These are phyloP conservation scores for Rhinophrynus dorsalis DNA, from an alignment of 2,797 vertebrate species.

Conservation along the genomic window DNA sequence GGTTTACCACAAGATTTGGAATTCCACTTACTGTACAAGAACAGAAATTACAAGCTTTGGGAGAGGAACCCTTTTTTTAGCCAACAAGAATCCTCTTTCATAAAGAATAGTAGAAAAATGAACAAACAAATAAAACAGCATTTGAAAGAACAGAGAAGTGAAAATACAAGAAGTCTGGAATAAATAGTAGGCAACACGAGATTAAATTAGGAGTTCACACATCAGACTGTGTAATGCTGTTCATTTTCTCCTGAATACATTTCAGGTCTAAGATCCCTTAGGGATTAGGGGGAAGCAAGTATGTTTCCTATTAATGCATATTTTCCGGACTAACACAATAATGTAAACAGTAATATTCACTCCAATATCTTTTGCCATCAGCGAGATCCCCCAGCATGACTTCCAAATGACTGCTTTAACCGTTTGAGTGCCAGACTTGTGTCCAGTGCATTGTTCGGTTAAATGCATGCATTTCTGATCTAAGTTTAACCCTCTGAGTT, in stretches of 20 bases:
- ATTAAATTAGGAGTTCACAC: not conserved
- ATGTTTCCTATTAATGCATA: constrained; percentile 31
- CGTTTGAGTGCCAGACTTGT: too few relatives aligned
- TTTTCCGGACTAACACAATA: constrained; percentile 31
- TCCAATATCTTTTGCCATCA: not conserved
- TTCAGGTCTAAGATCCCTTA: not conserved
- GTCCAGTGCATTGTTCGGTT: too few relatives aligned
- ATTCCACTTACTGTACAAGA: constrained; percentile 61
- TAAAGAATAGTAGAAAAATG: constrained; percentile 27
- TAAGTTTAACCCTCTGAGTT: too few relatives aligned
- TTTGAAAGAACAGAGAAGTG: not conserved
- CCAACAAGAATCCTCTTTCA: constrained; percentile 50
- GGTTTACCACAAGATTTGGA: constrained; percentile 64
- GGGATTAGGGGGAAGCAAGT: constrained; percentile 21
- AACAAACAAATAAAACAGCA: not conserved
- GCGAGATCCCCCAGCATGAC: not conserved
- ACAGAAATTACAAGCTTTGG: constrained; percentile 57
- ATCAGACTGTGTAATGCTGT: not conserved
- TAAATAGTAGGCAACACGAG: not conserved
- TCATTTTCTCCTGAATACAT: not conserved
- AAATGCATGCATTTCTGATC: too few relatives aligned
- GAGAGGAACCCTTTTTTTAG: constrained; percentile 57
- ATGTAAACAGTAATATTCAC: constrained; percentile 10
- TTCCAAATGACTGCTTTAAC: too few relatives aligned
- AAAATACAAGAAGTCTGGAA: not conserved